Base-by-base conservation (phyloP, 1,140 invertebrate genomes). In the Helicoverpa zea region DNA sequence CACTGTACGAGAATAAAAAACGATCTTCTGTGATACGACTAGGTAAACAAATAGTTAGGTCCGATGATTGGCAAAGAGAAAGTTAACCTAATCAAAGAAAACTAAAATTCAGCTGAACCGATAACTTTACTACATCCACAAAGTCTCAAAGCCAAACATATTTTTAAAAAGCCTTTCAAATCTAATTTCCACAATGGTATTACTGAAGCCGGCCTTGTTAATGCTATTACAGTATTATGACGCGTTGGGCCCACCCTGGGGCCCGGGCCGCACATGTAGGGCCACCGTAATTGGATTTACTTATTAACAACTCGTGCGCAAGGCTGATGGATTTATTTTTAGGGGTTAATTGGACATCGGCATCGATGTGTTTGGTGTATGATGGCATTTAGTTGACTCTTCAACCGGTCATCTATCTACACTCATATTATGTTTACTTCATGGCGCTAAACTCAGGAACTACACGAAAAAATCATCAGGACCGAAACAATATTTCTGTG, bases 181-280 rank as follows among this genome's bases (percentile, higher is more conserved):
- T 77, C 75, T 64, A 63, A 77, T 77, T 77, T 66, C 11, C 49
- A 54, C 75, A 77, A 77, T 77, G 23, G 23, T 61, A 77, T 77
- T 77, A 77, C 10, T 30, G 75, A 76, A 76, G 74, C 74, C 74
- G n/a, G 68, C n/a, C 68, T 5, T 11, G 29, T 5, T 77, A 77
- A 77, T 54, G 13, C 29, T n/a, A 66, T 77, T 77, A 76, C 47
- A 64, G 49, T 64, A 30, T 72, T 72, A 72, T 72, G 49, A 54
- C 68, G 66, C 43, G 43, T 70, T 35, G 29, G 23, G 35, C 12
- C 35, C 35, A 43, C 35, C 43, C 59, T 18, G 13, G 58, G 16
- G 59, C 74, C 59, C 14, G n/a, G 47, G 23, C n/a, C 59, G 51
- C 68, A 68, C 23, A 11, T 9, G 23, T n/a, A 51, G 49, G 68